These are phyloP conservation scores for Meandrina meandrites DNA, from an alignment of 92 coral and sea anemone species.

Conservation along the genomic window DNA sequence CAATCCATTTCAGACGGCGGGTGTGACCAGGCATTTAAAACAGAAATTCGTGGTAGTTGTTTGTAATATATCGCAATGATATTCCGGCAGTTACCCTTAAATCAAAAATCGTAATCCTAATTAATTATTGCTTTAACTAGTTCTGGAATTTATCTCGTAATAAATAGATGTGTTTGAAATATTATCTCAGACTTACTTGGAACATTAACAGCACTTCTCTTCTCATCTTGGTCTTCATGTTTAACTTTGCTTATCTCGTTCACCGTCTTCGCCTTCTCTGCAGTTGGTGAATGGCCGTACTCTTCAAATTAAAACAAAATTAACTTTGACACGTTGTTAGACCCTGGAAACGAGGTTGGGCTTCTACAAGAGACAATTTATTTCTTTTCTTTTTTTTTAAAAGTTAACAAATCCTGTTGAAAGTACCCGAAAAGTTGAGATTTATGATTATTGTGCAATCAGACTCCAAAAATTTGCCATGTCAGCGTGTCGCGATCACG, in stretches of 20 bases:
- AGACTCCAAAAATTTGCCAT: not conserved
- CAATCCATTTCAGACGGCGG: conserved; percentile 33
- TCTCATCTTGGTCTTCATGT: conserved; percentile 16
- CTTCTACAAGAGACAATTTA: too few relatives aligned
- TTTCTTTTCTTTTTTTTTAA: too few relatives aligned
- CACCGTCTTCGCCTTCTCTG: not conserved
- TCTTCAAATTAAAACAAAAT: not conserved
- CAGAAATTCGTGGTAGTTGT: not conserved
- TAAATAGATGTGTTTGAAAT: too few relatives aligned
- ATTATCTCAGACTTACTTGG: conserved; percentile 60
- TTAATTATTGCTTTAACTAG: too few relatives aligned
- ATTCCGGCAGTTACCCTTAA: too few relatives aligned
- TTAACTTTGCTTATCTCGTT: conserved; percentile 28
- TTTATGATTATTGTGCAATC: too few relatives aligned
- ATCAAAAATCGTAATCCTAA: too few relatives aligned
- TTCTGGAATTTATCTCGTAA: too few relatives aligned
- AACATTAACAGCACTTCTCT: conserved; percentile 42
- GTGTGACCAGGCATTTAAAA: not conserved
- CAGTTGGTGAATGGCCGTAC: conserved; percentile 9
- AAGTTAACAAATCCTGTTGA: not conserved
- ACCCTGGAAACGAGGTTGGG: too few relatives aligned
- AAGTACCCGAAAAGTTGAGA: too few relatives aligned
- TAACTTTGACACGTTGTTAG: not conserved
- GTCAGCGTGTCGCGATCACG: not conserved
- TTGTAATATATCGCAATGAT: too few relatives aligned